These are phyloP conservation scores for Sycophaga agraensis DNA, from an alignment of 1,140 invertebrate species.

Conservation along the genomic window DNA sequence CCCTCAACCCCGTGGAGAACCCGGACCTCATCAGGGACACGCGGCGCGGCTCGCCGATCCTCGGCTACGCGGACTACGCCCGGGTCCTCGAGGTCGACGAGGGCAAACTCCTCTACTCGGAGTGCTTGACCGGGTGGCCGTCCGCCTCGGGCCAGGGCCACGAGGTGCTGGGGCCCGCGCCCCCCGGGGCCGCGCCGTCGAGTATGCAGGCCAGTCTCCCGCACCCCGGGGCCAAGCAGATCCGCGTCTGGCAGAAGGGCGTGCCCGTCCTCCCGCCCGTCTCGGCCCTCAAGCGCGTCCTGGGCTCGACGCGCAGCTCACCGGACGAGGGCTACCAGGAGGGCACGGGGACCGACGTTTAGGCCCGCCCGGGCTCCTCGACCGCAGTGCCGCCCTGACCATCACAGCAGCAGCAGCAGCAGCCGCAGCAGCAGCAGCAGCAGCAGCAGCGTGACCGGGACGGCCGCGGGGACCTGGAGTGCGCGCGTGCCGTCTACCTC, in stretches of 20 bases:
- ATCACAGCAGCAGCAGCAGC: no score
- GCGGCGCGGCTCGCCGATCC: slow-evolving; percentile 44
- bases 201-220: slow-evolving; percentile 45
- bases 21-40: slow-evolving; percentile 83
- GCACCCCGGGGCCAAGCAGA: slow-evolving; percentile 71
- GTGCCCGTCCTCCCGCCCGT: slow-evolving; percentile 81
- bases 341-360: slow-evolving; percentile 88
- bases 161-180: slow-evolving; percentile 14
- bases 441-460: background rate
- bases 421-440: no score
- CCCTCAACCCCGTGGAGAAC: slow-evolving; percentile 67
- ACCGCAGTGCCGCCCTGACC: background rate
- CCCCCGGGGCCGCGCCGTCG: no score
- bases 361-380: slow-evolving; percentile 43
- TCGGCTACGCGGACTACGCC: slow-evolving; percentile 34
- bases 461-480: background rate
- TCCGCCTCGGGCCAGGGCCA: slow-evolving; percentile 36
- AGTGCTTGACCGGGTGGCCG: slow-evolving; percentile 52
- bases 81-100: slow-evolving; percentile 64
- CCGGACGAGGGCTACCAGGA: slow-evolving; percentile 90
- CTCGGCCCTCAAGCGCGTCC: slow-evolving; percentile 74
- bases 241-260: slow-evolving; percentile 82
- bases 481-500: no score
- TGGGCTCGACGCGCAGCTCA: slow-evolving; percentile 75
- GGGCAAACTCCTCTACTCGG: slow-evolving; percentile 72